phyloP scores from a whole-genome alignment of 2,888 invertebrate species.

The Drosophila rellima region DNA sequence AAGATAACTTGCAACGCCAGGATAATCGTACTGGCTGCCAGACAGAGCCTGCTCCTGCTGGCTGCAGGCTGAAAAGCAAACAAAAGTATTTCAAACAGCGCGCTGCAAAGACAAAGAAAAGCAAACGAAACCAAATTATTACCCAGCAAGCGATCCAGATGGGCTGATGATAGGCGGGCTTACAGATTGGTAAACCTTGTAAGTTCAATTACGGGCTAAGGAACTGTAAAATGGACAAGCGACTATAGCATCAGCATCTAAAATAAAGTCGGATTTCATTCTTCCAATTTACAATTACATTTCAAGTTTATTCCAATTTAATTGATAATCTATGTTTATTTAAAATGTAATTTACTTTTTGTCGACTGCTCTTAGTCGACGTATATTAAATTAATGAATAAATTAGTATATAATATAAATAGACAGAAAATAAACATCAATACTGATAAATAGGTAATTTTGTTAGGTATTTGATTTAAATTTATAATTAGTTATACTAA shows the following conservation, averaged over 20 bases:
- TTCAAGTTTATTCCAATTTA: no score
- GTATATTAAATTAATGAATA: no score
- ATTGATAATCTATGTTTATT: no score
- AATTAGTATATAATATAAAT: no score
- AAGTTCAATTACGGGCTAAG: constrained; percentile 62
- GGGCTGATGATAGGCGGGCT: constrained; percentile 52
- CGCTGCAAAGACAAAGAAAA: constrained; percentile 51
- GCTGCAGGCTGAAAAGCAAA: constrained; percentile 60
- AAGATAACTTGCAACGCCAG: constrained; percentile 41
- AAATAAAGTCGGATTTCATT: background rate
- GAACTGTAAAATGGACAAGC: constrained; percentile 4
- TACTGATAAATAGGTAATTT: no score
- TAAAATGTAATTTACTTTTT: no score
- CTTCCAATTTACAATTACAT: no score
- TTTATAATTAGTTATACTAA: no score
- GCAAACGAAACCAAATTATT: constrained; percentile 23
- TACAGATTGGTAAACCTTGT: constrained; percentile 73
- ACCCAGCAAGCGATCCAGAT: constrained; percentile 41
- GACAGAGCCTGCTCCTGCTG: constrained; percentile 1
- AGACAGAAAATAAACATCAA: no score
- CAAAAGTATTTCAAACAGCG: constrained; percentile 57
- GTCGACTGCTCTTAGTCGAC: no score
- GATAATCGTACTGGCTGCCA: constrained; percentile 15
- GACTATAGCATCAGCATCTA: background rate
- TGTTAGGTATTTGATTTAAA: no score